Percentiles rank a stretch among this genome's conserved stretches.
Evolutionary conservation across 2,888 invertebrate genomes (phyloP).

Genomic region (Platynereis dumerilii): DNA sequence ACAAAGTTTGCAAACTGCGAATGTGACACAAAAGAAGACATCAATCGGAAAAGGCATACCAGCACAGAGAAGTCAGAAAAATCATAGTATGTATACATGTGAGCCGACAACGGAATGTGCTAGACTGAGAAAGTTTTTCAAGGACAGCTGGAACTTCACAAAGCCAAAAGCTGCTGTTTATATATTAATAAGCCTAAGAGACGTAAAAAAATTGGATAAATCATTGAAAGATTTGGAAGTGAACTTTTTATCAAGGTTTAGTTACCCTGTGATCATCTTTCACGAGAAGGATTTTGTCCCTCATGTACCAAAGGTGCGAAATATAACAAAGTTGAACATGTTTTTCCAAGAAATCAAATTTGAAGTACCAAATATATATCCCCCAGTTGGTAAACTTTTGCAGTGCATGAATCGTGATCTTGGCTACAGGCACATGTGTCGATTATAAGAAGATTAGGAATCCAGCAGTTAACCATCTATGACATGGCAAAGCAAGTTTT

Average conservation of each 20-base stretch:
- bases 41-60: too few species aligned
- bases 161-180: slow-evolving; percentile 37
- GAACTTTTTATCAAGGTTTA: slow-evolving; percentile 30
- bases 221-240: slow-evolving; percentile 23
- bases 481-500: too few species aligned
- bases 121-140: too few species aligned
- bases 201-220: slow-evolving; percentile 11
- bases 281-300: slow-evolving; percentile 32
- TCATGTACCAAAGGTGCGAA: slow-evolving; percentile 4
- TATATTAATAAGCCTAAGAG: slow-evolving; percentile 21
- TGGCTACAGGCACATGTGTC: slow-evolving; percentile 41
- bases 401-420: slow-evolving; percentile 25
- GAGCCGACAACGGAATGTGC: too few species aligned
- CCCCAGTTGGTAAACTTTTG: slow-evolving; percentile 12
- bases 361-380: slow-evolving; percentile 28
- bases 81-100: too few species aligned
- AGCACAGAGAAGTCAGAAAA: too few species aligned
- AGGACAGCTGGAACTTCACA: slow-evolving; percentile 23
- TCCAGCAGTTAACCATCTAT: too few species aligned
- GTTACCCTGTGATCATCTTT: slow-evolving; percentile 39
- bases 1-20: too few species aligned
- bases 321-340: slow-evolving; percentile 16
- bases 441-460: too few species aligned
- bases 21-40: too few species aligned
- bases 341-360: slow-evolving; percentile 36